Evolutionary conservation across 2,888 invertebrate species (phyloP).

Genomic region (Lithophane socia): DNA sequence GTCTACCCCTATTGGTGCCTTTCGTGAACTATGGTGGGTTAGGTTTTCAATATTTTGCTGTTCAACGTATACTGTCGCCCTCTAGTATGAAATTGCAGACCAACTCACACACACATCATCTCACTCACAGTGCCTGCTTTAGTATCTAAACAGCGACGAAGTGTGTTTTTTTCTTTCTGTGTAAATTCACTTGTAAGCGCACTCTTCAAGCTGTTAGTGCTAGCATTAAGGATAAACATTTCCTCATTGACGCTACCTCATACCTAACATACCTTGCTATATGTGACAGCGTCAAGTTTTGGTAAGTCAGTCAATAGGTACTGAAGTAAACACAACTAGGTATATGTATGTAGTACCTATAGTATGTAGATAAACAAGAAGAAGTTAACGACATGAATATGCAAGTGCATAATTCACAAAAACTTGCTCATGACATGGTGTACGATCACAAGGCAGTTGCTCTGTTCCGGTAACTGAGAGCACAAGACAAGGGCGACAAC

Average conservation of each 20-base stretch:
- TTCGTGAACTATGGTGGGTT: not conserved
- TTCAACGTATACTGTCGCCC: not conserved
- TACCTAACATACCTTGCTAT: not conserved
- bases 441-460: constrained; percentile 9
- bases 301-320: constrained; percentile 6
- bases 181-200: too few relatives aligned
- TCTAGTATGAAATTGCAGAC: not conserved
- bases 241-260: constrained; percentile 15
- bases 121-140: not conserved
- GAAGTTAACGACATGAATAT: constrained; percentile 34
- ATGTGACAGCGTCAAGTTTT: not conserved
- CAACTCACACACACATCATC: too few relatives aligned
- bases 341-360: not conserved
- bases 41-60: not conserved
- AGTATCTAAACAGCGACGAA: not conserved
- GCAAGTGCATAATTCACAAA: constrained; percentile 46
- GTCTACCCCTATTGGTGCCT: constrained; percentile 30
- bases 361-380: constrained; percentile 27
- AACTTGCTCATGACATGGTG: constrained; percentile 44
- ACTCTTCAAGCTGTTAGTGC: not conserved
- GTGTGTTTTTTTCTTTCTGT: not conserved
- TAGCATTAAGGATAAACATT: constrained; percentile 8
- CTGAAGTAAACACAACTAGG: not conserved
- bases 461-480: constrained; percentile 38
- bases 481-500: constrained; percentile 39